Evolutionary conservation across 1,140 invertebrate species (phyloP).

Genomic region (Bombus impatiens): DNA sequence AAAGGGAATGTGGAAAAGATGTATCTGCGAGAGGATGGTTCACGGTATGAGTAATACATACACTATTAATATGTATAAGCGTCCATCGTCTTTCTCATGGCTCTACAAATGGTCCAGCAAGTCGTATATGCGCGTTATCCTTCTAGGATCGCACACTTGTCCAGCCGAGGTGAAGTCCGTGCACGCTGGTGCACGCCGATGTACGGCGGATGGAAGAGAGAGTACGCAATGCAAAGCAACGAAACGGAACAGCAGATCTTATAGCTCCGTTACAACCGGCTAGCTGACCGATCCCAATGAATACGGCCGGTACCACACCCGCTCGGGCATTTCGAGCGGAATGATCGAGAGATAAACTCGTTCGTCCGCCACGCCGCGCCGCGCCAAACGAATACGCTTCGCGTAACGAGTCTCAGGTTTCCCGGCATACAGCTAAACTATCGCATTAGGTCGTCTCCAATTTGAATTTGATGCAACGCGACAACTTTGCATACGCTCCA

Average conservation of each 20-base stretch:
- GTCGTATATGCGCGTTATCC: conserved; percentile 49
- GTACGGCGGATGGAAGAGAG: background rate
- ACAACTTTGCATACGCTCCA: background rate
- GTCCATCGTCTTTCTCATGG: conserved; percentile 28
- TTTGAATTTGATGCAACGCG: conserved; percentile 50
- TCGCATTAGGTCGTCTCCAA: conserved; percentile 39
- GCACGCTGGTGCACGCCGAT: background rate
- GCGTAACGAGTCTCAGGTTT: conserved; percentile 50
- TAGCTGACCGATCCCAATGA: conserved; percentile 68
- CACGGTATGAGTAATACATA: conserved; percentile 16
- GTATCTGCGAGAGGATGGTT: background rate
- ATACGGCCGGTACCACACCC: conserved; percentile 66
- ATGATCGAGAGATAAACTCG: conserved; percentile 68
- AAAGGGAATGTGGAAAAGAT: background rate
- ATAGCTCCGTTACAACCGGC: conserved; percentile 70
- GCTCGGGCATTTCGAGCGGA: conserved; percentile 70
- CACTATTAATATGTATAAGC: conserved; percentile 54
- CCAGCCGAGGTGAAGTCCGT: conserved; percentile 33
- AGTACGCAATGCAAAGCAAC: conserved; percentile 67
- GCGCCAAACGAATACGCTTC: conserved; percentile 36
- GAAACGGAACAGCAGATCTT: conserved; percentile 71
- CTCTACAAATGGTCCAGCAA: conserved; percentile 53
- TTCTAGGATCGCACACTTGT: conserved; percentile 66
- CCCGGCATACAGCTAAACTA: conserved; percentile 23
- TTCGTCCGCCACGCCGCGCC: conserved; percentile 40